Evolutionary conservation across 2,113 vertebrate species (phyloP), one percentile per base, ranked within the genome.

Genomic region (Albula glossodonta): DNA sequence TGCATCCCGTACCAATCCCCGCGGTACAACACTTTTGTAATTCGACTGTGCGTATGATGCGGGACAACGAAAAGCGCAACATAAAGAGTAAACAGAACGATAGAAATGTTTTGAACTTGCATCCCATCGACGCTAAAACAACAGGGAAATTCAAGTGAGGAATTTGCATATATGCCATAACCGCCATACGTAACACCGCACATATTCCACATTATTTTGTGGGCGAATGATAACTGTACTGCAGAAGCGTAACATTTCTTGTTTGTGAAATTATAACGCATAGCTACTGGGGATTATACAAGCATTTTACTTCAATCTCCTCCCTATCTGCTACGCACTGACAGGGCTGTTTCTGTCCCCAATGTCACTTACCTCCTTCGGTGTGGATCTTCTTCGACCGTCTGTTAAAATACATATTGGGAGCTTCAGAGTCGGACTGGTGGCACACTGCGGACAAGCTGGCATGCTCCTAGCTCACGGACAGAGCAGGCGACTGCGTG

Each of bases 361-460:
- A 82, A 80, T 77, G 51, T 83, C 10, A 22, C 93, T 94, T 92
- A 96, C 96, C 96, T 95, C 95, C 95, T 91, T 95, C 94, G 78
- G 93, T 94, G 94, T 96, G 96, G 86, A 96, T 95, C 92, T 96
- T 96, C 92, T 95, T 95, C 86, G 92, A 92, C 89, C 95, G 92
- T 92, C 95, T 93, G 91, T 95, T 95, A 92, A 96, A 96, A 91
- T 96, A 95, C 96, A 96, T 96, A 87, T 91, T 94, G 91, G 83
- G 79, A 52, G 90, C 85, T 11, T 51, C 60, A 91, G 88, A 84
- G 80, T 86, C 84, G 83, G 84, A 90, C 90, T 91, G 90, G 80
- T 84, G 83, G 25, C 88, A 87, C 81, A 85, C 88, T 82, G 89
- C 89, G 88, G 90, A 87, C 89, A 87, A 85, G 92, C 70, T 89